A percentile compares a stretch with the other conserved stretches of the same genome.
phyloP scores from a whole-genome alignment of 2,888 invertebrate genomes.

The Fragum sueziense region DNA sequence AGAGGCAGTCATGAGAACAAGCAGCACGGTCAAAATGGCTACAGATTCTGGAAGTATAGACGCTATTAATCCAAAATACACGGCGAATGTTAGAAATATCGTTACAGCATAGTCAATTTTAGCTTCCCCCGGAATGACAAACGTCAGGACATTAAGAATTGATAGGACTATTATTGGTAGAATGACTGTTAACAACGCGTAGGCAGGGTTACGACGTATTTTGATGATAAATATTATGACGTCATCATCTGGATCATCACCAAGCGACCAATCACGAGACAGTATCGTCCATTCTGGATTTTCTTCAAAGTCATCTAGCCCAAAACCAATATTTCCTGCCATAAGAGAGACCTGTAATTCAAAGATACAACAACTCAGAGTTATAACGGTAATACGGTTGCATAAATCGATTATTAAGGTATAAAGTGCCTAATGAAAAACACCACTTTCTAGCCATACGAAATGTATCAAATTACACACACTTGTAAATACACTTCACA shows the following conservation, averaged over 20 bases:
- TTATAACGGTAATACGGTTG: no score
- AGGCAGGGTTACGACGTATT: background rate
- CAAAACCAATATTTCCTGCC: background rate
- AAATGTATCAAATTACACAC: no score
- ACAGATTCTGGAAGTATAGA: background rate
- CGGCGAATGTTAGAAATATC: background rate
- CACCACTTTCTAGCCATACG: no score
- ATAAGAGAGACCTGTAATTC: background rate
- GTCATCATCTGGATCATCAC: background rate
- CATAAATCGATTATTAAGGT: no score
- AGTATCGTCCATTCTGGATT: background rate
- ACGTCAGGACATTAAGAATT: background rate
- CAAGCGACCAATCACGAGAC: background rate
- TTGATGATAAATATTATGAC: background rate
- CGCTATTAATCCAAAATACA: constrained; percentile 2
- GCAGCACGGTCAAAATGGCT: background rate
- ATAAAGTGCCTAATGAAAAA: no score
- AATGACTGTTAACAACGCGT: background rate
- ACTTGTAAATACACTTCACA: no score
- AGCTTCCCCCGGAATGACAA: background rate
- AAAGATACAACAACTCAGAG: no score
- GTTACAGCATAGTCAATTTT: background rate
- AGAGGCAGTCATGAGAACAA: background rate
- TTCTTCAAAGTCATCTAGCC: background rate
- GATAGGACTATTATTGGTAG: background rate